Evolutionary conservation across 2,797 vertebrate species (phyloP).

Genomic region (Adrianichthys oophorus): DNA sequence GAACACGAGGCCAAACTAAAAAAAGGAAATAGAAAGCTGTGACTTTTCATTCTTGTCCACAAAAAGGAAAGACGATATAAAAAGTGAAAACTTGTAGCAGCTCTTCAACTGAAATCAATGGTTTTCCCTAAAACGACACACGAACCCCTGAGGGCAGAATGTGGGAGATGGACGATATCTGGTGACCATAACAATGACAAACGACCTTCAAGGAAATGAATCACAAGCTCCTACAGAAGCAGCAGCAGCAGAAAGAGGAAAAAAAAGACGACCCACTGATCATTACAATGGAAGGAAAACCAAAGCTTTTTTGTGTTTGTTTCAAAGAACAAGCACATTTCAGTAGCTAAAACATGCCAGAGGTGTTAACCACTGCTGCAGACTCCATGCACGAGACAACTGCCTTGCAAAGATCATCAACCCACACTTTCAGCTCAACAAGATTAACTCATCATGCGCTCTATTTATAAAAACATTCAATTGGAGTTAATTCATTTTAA

Average conservation of each 20-base stretch:
- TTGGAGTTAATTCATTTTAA: too few relatives aligned
- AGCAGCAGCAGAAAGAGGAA: too few relatives aligned
- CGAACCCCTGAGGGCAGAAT: not conserved
- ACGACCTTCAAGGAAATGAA: too few relatives aligned
- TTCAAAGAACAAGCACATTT: not conserved
- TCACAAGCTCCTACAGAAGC: too few relatives aligned
- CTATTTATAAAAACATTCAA: too few relatives aligned
- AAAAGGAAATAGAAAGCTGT: slow-evolving; percentile 1
- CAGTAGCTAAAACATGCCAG: not conserved
- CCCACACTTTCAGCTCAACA: slow-evolving; percentile 11
- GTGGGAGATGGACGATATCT: not conserved
- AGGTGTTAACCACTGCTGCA: slow-evolving; percentile 51
- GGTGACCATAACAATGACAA: too few relatives aligned
- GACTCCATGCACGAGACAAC: not conserved
- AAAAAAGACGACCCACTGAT: not conserved
- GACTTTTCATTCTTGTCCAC: not conserved
- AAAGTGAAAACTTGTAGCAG: slow-evolving; percentile 29
- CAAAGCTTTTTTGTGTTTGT: not conserved
- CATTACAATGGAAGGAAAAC: slow-evolving; percentile 20
- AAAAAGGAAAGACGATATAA: slow-evolving; percentile 23
- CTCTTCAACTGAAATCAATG: slow-evolving; percentile 16
- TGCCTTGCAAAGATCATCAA: slow-evolving; percentile 7
- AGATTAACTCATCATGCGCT: too few relatives aligned
- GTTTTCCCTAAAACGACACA: slow-evolving; percentile 10
- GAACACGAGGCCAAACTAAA: not conserved